These are phyloP conservation scores for Ciconia nigra DNA, from an alignment of 2,797 vertebrate genomes.

Conservation along the genomic window DNA sequence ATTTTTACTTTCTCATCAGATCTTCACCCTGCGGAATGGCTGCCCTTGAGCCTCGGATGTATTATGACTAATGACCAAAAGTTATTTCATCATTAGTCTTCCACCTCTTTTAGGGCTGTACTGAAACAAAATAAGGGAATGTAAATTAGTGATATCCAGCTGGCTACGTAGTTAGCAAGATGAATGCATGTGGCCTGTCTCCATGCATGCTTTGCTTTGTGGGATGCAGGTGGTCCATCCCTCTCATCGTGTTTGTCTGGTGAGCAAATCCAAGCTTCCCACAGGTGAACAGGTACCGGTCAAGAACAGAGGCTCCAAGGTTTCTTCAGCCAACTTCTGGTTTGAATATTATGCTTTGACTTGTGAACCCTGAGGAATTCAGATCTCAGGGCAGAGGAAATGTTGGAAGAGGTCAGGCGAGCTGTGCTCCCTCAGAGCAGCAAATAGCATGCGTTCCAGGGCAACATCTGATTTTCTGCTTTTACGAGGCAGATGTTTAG, in stretches of 20 bases:
- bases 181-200: not conserved
- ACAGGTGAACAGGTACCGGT: not conserved
- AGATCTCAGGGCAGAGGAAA: conserved; percentile 23
- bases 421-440: not conserved
- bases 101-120: not conserved
- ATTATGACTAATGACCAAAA: not conserved
- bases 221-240: not conserved
- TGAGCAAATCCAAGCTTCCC: not conserved
- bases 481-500: conserved; percentile 60
- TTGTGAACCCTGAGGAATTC: not conserved
- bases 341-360: conserved; percentile 1
- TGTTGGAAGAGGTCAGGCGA: conserved; percentile 26
- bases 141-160: not conserved
- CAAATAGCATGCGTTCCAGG: conserved; percentile 28
- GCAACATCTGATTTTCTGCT: conserved; percentile 68
- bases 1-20: not conserved
- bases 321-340: not conserved
- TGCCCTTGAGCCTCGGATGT: not conserved
- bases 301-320: not conserved
- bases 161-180: not conserved
- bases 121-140: not conserved
- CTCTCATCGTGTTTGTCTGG: not conserved
- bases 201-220: not conserved
- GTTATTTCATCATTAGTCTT: not conserved
- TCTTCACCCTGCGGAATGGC: not conserved